Evolutionary conservation across 2,888 invertebrate species (phyloP), one percentile per base, ranked within the genome.

Genomic region (Lycocerus yunnanus): DNA sequence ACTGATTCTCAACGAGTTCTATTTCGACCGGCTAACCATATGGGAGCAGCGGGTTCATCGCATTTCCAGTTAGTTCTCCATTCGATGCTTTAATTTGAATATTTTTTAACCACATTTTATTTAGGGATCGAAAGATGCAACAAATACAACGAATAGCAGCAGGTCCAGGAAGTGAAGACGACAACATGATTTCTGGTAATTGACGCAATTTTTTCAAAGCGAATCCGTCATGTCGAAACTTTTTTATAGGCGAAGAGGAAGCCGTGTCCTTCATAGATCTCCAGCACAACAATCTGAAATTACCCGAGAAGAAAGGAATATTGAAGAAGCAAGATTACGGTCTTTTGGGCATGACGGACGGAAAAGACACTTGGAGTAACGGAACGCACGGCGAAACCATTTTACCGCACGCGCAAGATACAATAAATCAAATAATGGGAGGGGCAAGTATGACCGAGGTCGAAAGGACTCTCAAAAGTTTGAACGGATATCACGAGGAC

Each of bases 401-500:
- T 58, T 81, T 87, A 78, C 81, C 82, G 72, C 84, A 84, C 72
- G 81, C 83, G 10, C 93, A 94, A 82, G 91, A 92, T 67, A 92
- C 91, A 82, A 90, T 93, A 84, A 90, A 91, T 2, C 89, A 92
- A 11, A 79, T 86, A 80, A 86, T 90, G 82, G 85, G 87, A 70
- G 90, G 90, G 71, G 89, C 88, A 13, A 88, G 88, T 15, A 92
- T 93, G 76, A 92, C 93, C 1, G 94, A 94, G 81, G 94, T 95
- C 86, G 95, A 96, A 84, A 91, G 95, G 81, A 96, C 95, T 67
- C 90, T 96, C n/a, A 94, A 95, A 89, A 94, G 94, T 76, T 90
- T 97, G 61, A 96, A 96, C 85, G 97, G 96, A 60, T 97, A 97
- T 88, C 97, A 97, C 87, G 97, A 96, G 84, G 95, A 96, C 84